A percentile compares a stretch with the other conserved stretches of the same genome.
phyloP scores from a whole-genome alignment of 2,113 vertebrate genomes.

The Anolis sagrei region DNA sequence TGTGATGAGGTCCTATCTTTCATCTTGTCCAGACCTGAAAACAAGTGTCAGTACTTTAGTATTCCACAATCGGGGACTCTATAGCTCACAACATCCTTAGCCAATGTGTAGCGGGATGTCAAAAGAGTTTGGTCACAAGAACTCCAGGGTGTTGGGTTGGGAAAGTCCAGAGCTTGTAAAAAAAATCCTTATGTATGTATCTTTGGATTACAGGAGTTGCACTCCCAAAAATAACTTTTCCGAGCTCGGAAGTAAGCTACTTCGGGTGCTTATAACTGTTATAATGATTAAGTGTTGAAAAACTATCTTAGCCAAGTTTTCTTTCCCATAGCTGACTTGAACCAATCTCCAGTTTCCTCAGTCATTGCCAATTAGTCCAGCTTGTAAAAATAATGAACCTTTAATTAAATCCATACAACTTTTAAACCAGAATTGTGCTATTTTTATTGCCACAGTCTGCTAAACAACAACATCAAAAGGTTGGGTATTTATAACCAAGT shows the following conservation, averaged over 20 bases:
- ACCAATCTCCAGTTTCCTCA: rapidly evolving
- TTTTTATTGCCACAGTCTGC: conserved; percentile 41
- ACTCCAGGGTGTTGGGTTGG: background rate
- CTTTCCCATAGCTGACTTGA: background rate
- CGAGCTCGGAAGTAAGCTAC: background rate
- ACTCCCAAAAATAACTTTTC: no score
- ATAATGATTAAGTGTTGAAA: background rate
- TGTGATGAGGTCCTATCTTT: no score
- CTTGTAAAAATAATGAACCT: conserved; percentile 29
- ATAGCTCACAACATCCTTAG: background rate
- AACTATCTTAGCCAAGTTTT: background rate
- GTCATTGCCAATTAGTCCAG: background rate
- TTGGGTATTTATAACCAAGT: conserved; percentile 42
- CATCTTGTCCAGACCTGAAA: no score
- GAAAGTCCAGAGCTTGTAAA: no score
- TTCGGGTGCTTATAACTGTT: background rate
- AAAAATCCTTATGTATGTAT: no score
- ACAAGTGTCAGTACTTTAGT: background rate
- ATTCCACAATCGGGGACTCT: background rate
- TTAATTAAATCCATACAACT: background rate
- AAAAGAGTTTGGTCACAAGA: background rate
- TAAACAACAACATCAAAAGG: conserved; percentile 38
- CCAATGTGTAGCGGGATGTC: background rate
- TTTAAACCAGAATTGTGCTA: conserved; percentile 27
- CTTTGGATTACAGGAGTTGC: background rate